Percentiles rank a stretch among this genome's conserved stretches.
Conservation (phyloP, 2,797 vertebrate genomes). For the Lacerta viridis region DNA sequence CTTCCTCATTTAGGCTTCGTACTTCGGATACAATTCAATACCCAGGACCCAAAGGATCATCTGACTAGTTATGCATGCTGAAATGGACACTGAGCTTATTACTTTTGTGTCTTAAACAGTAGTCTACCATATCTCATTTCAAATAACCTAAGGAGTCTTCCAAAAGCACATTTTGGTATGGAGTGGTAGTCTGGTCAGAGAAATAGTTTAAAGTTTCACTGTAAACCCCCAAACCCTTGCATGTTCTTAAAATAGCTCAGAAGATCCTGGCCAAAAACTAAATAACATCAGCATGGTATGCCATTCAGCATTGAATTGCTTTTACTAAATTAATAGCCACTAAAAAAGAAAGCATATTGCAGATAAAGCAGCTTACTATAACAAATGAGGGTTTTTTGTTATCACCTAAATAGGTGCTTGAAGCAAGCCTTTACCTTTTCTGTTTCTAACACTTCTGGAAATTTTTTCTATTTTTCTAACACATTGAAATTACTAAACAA, state of each 20-base stretch:
- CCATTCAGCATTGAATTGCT: neutral
- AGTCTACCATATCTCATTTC: neutral
- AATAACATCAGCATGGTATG: neutral
- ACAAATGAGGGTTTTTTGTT: neutral
- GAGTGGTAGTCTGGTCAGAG: neutral
- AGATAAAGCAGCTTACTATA: neutral
- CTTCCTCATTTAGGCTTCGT: neutral
- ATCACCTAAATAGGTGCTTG: neutral
- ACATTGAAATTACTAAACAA: neutral
- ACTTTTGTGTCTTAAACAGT: neutral
- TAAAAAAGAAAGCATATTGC: neutral
- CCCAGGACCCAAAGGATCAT: neutral
- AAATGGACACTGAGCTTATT: neutral
- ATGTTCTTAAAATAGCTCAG: neutral
- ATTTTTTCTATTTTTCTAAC: neutral
- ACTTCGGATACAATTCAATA: neutral
- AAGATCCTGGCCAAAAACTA: neutral
- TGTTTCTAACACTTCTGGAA: neutral
- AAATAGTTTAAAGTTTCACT: neutral
- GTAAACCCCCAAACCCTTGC: no score
- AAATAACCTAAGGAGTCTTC: neutral
- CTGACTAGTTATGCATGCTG: neutral
- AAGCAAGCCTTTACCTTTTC: neutral
- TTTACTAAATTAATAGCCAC: constrained; percentile 6
- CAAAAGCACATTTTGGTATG: neutral